Percentiles rank a stretch among this genome's conserved stretches.
Evolutionary conservation across 2,113 vertebrate genomes (phyloP).

Genomic region (Setophaga petechia): DNA sequence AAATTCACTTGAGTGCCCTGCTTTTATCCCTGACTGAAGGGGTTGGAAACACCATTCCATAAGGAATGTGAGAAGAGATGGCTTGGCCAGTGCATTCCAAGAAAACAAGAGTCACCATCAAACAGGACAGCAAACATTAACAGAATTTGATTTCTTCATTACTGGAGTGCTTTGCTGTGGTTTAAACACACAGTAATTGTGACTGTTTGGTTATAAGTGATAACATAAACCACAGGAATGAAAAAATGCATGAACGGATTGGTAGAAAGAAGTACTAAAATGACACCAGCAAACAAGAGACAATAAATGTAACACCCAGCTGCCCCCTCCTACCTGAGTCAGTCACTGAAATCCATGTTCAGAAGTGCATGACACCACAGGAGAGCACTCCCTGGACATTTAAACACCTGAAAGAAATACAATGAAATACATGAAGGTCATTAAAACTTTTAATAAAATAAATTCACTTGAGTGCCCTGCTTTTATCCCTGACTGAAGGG

Average conservation of each 20-base stretch:
- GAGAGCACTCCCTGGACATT: neutral
- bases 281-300: too few species aligned
- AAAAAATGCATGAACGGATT: neutral
- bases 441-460: neutral
- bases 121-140: neutral
- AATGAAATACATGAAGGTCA: too few species aligned
- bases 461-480: neutral
- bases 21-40: neutral
- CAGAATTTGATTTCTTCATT: neutral
- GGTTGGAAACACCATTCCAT: neutral
- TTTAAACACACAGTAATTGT: neutral
- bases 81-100: neutral
- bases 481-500: neutral
- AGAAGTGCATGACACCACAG: rapidly evolving
- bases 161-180: neutral
- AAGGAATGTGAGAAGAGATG: neutral
- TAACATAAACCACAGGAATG: conserved; percentile 13
- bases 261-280: neutral
- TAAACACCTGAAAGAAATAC: too few species aligned
- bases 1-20: neutral
- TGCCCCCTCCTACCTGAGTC: neutral
- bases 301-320: neutral
- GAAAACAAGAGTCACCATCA: neutral
- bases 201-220: neutral
- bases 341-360: neutral